Evolutionary conservation across 2,888 invertebrate species (phyloP).

Genomic region (Drosophila phalerata): DNA sequence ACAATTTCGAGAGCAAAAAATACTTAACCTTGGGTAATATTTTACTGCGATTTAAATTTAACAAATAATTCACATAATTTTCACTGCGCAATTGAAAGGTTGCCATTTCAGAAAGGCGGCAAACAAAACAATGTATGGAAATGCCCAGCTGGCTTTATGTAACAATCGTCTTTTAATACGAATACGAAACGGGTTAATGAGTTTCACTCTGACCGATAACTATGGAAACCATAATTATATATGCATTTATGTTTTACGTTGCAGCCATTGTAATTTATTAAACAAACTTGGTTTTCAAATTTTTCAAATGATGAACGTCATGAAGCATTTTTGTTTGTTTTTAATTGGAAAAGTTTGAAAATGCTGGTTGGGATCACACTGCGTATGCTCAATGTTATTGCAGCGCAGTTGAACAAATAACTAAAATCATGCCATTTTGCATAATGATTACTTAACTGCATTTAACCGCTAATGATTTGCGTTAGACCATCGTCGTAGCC

Average conservation of each 20-base stretch:
- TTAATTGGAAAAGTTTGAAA: slow-evolving; percentile 16
- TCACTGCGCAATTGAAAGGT: slow-evolving; percentile 14
- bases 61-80: slow-evolving; percentile 12
- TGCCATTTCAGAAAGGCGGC: neutral
- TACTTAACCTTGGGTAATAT: neutral
- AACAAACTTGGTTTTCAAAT: slow-evolving; percentile 3
- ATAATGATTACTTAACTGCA: neutral
- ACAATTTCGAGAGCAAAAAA: neutral
- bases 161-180: neutral
- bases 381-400: slow-evolving; percentile 13
- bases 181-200: slow-evolving; percentile 1
- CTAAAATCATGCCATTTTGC: neutral
- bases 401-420: slow-evolving; percentile 2
- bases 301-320: neutral
- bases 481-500: slow-evolving; percentile 61
- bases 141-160: slow-evolving; percentile 2
- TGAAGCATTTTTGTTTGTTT: slow-evolving; percentile 1
- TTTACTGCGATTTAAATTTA: neutral
- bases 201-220: neutral
- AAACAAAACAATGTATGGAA: slow-evolving; percentile 11
- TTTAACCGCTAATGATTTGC: slow-evolving; percentile 65
- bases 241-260: neutral
- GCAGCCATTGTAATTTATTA: slow-evolving; percentile 1
- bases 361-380: neutral
- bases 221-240: slow-evolving; percentile 5